These are phyloP conservation scores for Rhaphigaster nebulosa DNA, from an alignment of 2,888 invertebrate species.

Conservation along the genomic window DNA sequence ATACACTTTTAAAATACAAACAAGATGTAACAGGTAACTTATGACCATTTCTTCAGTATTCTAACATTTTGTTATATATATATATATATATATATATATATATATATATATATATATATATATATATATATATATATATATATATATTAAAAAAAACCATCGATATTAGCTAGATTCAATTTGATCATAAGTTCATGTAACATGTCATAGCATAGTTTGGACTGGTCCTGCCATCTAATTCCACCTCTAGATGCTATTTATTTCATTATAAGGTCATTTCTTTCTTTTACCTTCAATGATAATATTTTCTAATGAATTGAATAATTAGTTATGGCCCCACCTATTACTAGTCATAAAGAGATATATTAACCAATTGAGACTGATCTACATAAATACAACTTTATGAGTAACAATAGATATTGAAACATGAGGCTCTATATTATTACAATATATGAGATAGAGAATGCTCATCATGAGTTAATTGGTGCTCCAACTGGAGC, in stretches of 20 bases:
- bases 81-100: slow-evolving; percentile 11
- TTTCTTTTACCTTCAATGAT: background rate
- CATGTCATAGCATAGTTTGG: slow-evolving; percentile 30
- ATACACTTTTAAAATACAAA: slow-evolving; percentile 42
- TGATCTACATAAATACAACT: slow-evolving; percentile 49
- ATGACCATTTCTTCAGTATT: slow-evolving; percentile 32
- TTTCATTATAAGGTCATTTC: slow-evolving; percentile 9
- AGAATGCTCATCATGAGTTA: slow-evolving; percentile 44
- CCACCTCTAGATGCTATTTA: slow-evolving; percentile 48
- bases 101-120: slow-evolving; percentile 51
- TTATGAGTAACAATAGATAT: slow-evolving; percentile 56
- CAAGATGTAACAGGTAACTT: slow-evolving; percentile 23
- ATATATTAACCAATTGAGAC: slow-evolving; percentile 7
- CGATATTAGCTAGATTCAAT: slow-evolving; percentile 12
- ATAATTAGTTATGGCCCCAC: slow-evolving; percentile 30
- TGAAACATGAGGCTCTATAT: slow-evolving; percentile 28
- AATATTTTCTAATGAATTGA: slow-evolving; percentile 34
- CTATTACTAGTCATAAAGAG: slow-evolving; percentile 57
- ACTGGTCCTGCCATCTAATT: slow-evolving; percentile 44
- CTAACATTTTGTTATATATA: slow-evolving; percentile 52
- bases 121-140: slow-evolving; percentile 28
- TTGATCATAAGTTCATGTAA: slow-evolving; percentile 50
- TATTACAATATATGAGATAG: slow-evolving; percentile 48
- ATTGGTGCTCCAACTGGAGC: background rate
- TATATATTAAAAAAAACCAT: slow-evolving; percentile 25